phyloP scores from a whole-genome alignment of 1,140 invertebrate genomes.

The Zaprionus lachaisei region DNA sequence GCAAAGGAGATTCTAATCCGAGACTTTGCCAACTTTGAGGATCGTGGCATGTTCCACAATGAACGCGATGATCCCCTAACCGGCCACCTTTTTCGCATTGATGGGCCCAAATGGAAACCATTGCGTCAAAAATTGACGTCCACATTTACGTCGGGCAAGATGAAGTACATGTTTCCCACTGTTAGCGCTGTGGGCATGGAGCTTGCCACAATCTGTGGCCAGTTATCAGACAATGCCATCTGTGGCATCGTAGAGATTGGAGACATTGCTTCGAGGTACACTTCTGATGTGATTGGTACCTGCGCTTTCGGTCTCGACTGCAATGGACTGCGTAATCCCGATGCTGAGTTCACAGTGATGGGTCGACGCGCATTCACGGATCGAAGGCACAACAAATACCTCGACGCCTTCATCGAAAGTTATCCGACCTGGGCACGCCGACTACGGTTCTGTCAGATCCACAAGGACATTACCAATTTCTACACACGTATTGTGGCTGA shows the following conservation, averaged over 20 bases:
- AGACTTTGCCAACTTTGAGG: constrained; percentile 87
- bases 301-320: constrained; percentile 87
- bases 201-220: constrained; percentile 45
- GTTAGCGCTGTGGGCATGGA: constrained; percentile 84
- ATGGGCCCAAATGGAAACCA: constrained; percentile 87
- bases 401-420: constrained; percentile 69
- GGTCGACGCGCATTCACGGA: constrained; percentile 74
- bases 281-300: constrained; percentile 88
- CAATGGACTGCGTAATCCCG: constrained; percentile 85
- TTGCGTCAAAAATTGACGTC: constrained; percentile 87
- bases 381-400: constrained; percentile 49
- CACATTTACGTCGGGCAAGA: constrained; percentile 87
- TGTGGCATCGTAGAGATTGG: constrained; percentile 68
- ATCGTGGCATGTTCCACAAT: constrained; percentile 85
- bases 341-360: constrained; percentile 85
- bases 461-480: constrained; percentile 85
- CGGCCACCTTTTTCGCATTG: constrained; percentile 85
- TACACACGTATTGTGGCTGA: constrained; percentile 85
- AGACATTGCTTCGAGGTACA: constrained; percentile 85
- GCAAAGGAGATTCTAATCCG: constrained; percentile 86
- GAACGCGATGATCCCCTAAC: constrained; percentile 85
- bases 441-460: constrained; percentile 59
- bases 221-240: constrained; percentile 68
- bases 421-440: constrained; percentile 62
- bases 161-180: constrained; percentile 86